Evolutionary conservation across 1,140 invertebrate genomes (phyloP).

Genomic region (Drosophila subobscura): DNA sequence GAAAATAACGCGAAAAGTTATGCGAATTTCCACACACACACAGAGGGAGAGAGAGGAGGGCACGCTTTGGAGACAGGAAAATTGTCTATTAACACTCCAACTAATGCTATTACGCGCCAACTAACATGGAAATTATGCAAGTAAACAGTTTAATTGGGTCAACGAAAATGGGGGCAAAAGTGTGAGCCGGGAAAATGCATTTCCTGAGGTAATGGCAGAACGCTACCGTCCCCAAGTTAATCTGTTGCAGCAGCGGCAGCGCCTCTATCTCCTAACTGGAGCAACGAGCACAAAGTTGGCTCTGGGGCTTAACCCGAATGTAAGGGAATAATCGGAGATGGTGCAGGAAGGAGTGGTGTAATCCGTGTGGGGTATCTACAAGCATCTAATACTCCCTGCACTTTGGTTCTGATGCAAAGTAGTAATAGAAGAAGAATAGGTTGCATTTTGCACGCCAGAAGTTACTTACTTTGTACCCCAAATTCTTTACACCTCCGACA

Average conservation of each 20-base stretch:
- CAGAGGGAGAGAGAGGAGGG: not conserved
- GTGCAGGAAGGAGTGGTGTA: too few relatives aligned
- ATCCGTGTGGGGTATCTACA: too few relatives aligned
- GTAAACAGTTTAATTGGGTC: slow-evolving; percentile 80
- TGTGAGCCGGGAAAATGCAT: not conserved
- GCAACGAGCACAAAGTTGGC: too few relatives aligned
- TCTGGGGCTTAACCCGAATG: too few relatives aligned
- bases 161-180: slow-evolving; percentile 36
- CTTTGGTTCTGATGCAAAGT: too few relatives aligned
- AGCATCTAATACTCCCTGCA: too few relatives aligned
- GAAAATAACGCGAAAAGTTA: slow-evolving; percentile 73
- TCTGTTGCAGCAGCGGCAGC: not conserved
- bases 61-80: slow-evolving; percentile 7
- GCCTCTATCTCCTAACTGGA: too few relatives aligned
- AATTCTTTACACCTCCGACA: too few relatives aligned
- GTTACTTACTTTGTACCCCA: too few relatives aligned
- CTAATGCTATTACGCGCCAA: slow-evolving; percentile 64
- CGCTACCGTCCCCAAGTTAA: slow-evolving; percentile 32
- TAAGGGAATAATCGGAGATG: too few relatives aligned
- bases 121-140: slow-evolving; percentile 78
- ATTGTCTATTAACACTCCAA: slow-evolving; percentile 48
- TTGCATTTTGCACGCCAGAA: too few relatives aligned
- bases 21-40: slow-evolving; percentile 45
- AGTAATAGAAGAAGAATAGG: too few relatives aligned
- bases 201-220: slow-evolving; percentile 17